Evolutionary conservation across 1,140 invertebrate species (phyloP).

Genomic region (Bombus balteatus): DNA sequence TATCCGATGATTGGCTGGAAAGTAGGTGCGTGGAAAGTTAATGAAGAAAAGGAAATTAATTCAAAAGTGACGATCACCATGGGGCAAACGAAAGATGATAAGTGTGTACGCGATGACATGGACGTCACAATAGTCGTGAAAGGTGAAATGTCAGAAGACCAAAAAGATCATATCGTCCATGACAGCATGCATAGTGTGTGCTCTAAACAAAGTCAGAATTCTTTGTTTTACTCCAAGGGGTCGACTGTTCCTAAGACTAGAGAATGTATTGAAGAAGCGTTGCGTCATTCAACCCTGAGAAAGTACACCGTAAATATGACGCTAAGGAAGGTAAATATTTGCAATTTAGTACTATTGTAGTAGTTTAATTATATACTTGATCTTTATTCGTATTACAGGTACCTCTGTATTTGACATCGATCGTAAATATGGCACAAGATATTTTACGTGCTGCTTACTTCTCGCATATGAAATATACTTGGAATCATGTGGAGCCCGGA

Average conservation of each 20-base stretch:
- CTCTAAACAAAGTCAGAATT: constrained; percentile 60
- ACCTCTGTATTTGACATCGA: constrained; percentile 31
- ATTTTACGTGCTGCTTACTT: constrained; percentile 29
- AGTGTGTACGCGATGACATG: constrained; percentile 66
- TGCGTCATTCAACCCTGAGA: constrained; percentile 67
- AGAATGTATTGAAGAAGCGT: constrained; percentile 64
- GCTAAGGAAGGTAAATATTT: constrained; percentile 63
- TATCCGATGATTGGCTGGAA: constrained; percentile 56
- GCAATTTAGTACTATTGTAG: no score
- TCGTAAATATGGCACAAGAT: constrained; percentile 43
- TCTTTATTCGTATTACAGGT: constrained; percentile 40
- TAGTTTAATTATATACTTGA: background rate
- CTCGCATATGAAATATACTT: constrained; percentile 56
- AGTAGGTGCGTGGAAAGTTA: constrained; percentile 51
- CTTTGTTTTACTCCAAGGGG: constrained; percentile 44
- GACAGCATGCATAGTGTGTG: constrained; percentile 57
- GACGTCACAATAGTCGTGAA: constrained; percentile 57
- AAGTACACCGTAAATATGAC: constrained; percentile 62
- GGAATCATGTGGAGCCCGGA: constrained; percentile 49
- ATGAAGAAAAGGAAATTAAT: constrained; percentile 67
- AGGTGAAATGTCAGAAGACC: constrained; percentile 69
- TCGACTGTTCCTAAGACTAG: constrained; percentile 63
- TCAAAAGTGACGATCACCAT: constrained; percentile 70
- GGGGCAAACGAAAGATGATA: constrained; percentile 70
- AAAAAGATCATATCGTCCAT: constrained; percentile 56